These are phyloP conservation scores for Sminthopsis crassicaudata DNA, from an alignment of 2,113 vertebrate species.

Conservation along the genomic window DNA sequence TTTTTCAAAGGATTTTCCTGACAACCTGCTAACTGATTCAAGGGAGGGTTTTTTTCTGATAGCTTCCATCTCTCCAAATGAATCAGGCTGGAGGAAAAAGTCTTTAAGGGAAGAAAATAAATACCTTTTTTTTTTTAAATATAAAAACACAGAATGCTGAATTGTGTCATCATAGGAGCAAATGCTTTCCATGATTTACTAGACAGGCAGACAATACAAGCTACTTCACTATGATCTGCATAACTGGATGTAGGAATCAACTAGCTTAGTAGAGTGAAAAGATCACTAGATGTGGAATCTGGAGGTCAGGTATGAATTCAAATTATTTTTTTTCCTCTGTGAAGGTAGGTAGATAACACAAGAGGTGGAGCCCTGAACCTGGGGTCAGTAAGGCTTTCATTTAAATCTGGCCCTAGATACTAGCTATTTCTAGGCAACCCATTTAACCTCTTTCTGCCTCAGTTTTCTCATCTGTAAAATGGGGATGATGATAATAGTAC, in stretches of 20 bases:
- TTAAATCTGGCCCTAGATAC: background rate
- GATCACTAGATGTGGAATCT: background rate
- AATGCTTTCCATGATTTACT: background rate
- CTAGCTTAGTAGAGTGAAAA: background rate
- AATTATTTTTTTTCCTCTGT: background rate
- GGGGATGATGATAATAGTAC: background rate
- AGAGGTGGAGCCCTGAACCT: background rate
- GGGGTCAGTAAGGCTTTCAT: background rate
- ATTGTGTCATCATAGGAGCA: background rate
- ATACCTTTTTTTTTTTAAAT: background rate
- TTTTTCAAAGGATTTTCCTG: background rate
- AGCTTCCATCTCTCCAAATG: background rate
- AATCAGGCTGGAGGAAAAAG: background rate
- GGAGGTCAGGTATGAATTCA: background rate
- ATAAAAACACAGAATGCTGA: background rate
- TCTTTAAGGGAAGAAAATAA: background rate
- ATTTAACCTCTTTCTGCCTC: background rate
- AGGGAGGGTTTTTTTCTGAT: background rate
- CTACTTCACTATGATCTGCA: background rate
- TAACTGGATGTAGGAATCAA: background rate
- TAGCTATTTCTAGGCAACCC: background rate
- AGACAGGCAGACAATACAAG: background rate
- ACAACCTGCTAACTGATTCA: background rate
- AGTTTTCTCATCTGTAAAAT: background rate
- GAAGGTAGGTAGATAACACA: background rate